phyloP scores from a whole-genome alignment of 2,113 vertebrate species.

The Xiphias gladius region DNA sequence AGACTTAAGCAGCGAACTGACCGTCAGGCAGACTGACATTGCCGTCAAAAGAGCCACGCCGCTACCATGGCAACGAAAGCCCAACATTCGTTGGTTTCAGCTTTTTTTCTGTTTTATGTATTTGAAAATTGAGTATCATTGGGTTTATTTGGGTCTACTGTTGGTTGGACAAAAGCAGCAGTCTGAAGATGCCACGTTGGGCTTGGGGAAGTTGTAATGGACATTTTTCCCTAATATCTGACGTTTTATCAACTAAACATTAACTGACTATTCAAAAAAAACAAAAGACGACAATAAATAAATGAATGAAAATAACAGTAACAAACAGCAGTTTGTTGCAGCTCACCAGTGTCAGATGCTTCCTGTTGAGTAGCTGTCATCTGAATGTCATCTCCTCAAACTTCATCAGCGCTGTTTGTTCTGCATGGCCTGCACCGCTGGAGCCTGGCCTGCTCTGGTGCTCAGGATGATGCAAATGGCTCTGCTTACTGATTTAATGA shows the following conservation, averaged over 20 bases:
- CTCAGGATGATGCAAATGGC: constrained; percentile 53
- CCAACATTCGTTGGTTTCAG: too few species aligned
- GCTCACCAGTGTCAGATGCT: constrained; percentile 14
- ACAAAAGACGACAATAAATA: neutral
- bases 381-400: constrained; percentile 41
- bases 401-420: constrained; percentile 34
- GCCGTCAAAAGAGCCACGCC: too few species aligned
- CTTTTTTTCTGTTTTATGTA: neutral
- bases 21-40: too few species aligned
- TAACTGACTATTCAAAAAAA: neutral
- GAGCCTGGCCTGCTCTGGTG: constrained; percentile 28
- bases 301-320: neutral
- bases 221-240: neutral
- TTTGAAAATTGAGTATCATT: neutral
- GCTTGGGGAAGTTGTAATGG: neutral
- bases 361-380: constrained; percentile 8
- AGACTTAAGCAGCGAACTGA: too few species aligned
- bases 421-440: constrained; percentile 37
- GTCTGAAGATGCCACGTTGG: too few species aligned
- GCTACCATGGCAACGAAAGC: too few species aligned
- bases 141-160: neutral
- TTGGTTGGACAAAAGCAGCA: neutral
- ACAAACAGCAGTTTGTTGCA: neutral
- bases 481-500: constrained; percentile 63
- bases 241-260: neutral